phyloP scores from a whole-genome alignment of 2,113 vertebrate species.

The Antechinus stuartii region DNA sequence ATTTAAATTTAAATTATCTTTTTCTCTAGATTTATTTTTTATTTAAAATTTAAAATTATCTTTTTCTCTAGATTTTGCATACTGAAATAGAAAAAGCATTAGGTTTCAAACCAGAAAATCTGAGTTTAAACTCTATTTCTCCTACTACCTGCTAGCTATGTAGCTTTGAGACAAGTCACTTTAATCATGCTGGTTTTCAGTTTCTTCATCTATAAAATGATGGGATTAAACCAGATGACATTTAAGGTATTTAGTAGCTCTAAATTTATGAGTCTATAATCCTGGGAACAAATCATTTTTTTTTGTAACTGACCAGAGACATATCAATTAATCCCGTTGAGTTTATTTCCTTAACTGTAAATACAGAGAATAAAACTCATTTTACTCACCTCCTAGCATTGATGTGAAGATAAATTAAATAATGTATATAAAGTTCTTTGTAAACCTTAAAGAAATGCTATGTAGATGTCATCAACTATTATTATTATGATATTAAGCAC shows the following conservation, averaged over 20 bases:
- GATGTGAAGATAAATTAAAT: not conserved
- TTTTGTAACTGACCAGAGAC: not conserved
- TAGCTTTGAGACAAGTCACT: not conserved
- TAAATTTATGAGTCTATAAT: not conserved
- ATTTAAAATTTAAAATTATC: not conserved
- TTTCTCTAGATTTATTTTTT: constrained; percentile 13
- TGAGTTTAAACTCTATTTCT: not conserved
- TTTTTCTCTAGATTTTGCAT: constrained; percentile 3
- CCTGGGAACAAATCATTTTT: not conserved
- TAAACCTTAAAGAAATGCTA: not conserved
- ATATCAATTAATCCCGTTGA: not conserved
- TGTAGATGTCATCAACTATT: not conserved
- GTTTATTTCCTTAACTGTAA: not conserved
- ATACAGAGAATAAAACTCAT: not conserved
- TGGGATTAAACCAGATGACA: not conserved
- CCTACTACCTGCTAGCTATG: not conserved
- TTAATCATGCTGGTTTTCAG: not conserved
- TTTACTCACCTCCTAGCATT: not conserved
- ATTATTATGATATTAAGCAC: not conserved
- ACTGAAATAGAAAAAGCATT: not conserved
- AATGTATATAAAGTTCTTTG: not conserved
- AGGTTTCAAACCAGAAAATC: not conserved
- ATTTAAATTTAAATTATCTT: not conserved
- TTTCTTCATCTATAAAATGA: not conserved
- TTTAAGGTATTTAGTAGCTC: not conserved